Percentiles rank a stretch among this genome's conserved stretches.
phyloP scores from a whole-genome alignment of 2,888 invertebrate species.

The Elegia similella region DNA sequence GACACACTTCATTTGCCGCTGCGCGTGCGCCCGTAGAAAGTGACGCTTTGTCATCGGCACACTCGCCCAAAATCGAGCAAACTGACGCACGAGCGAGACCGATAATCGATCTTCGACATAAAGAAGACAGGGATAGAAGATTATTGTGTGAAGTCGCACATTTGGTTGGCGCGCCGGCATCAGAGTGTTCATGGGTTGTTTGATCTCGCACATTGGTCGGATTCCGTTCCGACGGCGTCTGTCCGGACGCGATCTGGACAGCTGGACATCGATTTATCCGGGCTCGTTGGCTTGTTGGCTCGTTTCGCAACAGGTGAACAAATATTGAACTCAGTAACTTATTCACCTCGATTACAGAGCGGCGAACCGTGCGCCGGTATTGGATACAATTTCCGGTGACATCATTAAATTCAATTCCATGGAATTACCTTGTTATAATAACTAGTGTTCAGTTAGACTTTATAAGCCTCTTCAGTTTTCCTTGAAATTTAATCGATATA shows the following conservation, averaged over 20 bases:
- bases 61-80: conserved; percentile 65
- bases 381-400: conserved; percentile 62
- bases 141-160: conserved; percentile 37
- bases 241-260: conserved; percentile 31
- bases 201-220: conserved; percentile 45
- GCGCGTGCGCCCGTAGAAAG: conserved; percentile 77
- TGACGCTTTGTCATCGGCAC: conserved; percentile 67
- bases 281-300: conserved; percentile 21
- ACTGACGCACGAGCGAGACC: conserved; percentile 47
- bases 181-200: conserved; percentile 46
- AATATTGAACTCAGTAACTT: conserved; percentile 23
- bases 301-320: neutral
- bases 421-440: conserved; percentile 29
- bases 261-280: conserved; percentile 28
- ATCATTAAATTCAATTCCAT: conserved; percentile 45
- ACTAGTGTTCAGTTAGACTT: neutral
- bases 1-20: conserved; percentile 78
- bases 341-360: conserved; percentile 44
- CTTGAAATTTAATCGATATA: neutral
- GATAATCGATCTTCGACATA: conserved; percentile 23
- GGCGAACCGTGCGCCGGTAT: conserved; percentile 46
- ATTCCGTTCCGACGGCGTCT: conserved; percentile 37
- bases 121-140: conserved; percentile 38
- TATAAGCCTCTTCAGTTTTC: neutral
- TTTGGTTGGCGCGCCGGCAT: conserved; percentile 51